Conservation (phyloP, 2,888 invertebrate genomes). For the Lepas anatifera region DNA sequence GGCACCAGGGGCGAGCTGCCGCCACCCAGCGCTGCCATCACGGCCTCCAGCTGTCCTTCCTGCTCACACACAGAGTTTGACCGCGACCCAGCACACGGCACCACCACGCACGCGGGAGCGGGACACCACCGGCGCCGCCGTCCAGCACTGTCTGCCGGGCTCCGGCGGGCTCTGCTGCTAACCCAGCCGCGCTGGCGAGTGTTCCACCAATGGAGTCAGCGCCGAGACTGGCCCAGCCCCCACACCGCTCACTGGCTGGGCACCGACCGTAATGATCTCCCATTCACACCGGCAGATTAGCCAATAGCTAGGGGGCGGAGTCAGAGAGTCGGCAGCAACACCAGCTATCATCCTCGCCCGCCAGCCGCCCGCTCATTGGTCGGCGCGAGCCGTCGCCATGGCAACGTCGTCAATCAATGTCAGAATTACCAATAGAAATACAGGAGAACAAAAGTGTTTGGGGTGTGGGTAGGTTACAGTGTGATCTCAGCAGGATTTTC, state of each 20-base stretch:
- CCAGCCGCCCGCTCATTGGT: conserved; percentile 10
- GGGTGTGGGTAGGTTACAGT: conserved; percentile 2
- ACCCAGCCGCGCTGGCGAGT: too few relatives aligned
- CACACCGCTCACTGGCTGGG: conserved; percentile 16
- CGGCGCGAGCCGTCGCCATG: conserved; percentile 21
- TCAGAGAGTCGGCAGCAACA: conserved; percentile 1
- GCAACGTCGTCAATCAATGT: conserved; percentile 24
- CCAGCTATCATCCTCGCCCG: conserved; percentile 8
- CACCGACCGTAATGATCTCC: neutral
- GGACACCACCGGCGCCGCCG: conserved; percentile 17
- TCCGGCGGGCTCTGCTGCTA: conserved; percentile 15
- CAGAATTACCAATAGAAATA: conserved; percentile 12
- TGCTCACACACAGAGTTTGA: too few relatives aligned
- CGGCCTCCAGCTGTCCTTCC: conserved; percentile 13
- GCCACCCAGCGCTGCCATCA: conserved; percentile 17
- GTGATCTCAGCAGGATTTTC: neutral
- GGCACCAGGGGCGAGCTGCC: conserved; percentile 22
- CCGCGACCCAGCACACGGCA: too few relatives aligned
- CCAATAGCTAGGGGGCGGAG: conserved; percentile 7
- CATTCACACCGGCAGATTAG: conserved; percentile 10
- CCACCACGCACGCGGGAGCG: too few relatives aligned
- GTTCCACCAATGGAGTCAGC: too few relatives aligned
- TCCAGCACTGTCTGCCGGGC: conserved; percentile 17
- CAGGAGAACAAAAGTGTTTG: conserved; percentile 6
- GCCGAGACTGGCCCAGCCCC: neutral